Base-by-base conservation (phyloP, 2,888 invertebrate genomes). In the Chymomyza amoena region DNA sequence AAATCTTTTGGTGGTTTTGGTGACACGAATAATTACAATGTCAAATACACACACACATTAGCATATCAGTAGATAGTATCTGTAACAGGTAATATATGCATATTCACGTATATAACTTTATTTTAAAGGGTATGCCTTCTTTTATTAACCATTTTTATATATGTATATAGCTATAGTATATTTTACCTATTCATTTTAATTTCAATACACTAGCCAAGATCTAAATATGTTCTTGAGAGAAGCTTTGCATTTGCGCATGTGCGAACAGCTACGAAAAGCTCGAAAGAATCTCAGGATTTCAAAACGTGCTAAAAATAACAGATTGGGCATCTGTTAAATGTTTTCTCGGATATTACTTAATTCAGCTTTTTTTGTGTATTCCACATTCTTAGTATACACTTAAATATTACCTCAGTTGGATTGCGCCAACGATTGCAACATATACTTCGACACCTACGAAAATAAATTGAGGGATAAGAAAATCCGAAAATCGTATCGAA, bases 261-360 rank as follows among this genome's bases (percentile, higher is more conserved):
- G 39, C 39, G 13, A 45, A 7, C 7, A 32, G 32, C 32, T 32
- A 32, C 32, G 32, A 32, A 32, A 32, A 45, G 39, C 13, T 45
- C 39, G 4, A 13, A 45, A 45, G 6, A 6, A 45, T 45, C 39
- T 32, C 32, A 32, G 32, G 32, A 32, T 32, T 32, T 32, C 32
- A 32, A 32, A 32, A 32, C 9, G 32, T 32, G 32, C 82, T 83
- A 86, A 75, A 83, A 75, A 88, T 83, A 83, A 63, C 36, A 15
- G 6, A 45, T 13, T 28, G 39, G 72, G 85, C 84, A 85, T 86
- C 78, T 87, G 88, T 85, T 87, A 81, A 73, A 78, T 85, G 69
- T 87, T 78, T 70, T 25, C 69, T 60, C 45, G 61, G 68, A 83
- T 86, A 83, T 83, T 83, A 83, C 88, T 88, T 86, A 83, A 88